Conservation (phyloP, 2,797 vertebrate species). For the Oophaga sylvatica region DNA sequence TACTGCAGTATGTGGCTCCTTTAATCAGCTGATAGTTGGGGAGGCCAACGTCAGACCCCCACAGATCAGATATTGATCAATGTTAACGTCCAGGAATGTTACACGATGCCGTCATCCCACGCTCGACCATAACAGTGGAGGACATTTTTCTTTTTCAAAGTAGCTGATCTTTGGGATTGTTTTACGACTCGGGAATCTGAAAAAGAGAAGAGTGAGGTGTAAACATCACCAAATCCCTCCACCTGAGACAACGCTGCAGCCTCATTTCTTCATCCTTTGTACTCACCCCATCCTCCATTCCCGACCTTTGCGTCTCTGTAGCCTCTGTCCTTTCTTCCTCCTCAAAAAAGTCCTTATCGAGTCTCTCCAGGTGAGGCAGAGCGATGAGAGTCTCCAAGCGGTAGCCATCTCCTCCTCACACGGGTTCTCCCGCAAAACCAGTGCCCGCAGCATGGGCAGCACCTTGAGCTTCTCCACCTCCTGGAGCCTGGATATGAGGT, state of each 20-base stretch:
- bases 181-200: neutral
- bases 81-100: neutral
- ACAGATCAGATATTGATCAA: neutral
- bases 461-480: constrained; percentile 74
- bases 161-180: neutral
- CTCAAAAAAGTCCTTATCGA: constrained; percentile 84
- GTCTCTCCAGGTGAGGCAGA: constrained; percentile 78
- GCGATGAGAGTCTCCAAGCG: constrained; percentile 76
- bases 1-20: neutral
- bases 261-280: too few relatives aligned
- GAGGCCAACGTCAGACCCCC: too few relatives aligned
- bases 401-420: constrained; percentile 77
- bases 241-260: neutral
- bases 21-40: neutral
- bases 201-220: neutral
- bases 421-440: constrained; percentile 87
- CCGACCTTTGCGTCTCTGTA: constrained; percentile 62
- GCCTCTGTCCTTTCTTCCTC: constrained; percentile 79
- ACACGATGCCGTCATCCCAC: neutral
- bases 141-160: neutral
- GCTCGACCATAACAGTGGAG: neutral
- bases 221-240: too few relatives aligned
- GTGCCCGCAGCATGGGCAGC: constrained; percentile 78
- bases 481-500: constrained; percentile 72
- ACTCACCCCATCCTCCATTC: constrained; percentile 65